phyloP scores from a whole-genome alignment of 2,888 invertebrate genomes.

The Drosophila subquinaria region DNA sequence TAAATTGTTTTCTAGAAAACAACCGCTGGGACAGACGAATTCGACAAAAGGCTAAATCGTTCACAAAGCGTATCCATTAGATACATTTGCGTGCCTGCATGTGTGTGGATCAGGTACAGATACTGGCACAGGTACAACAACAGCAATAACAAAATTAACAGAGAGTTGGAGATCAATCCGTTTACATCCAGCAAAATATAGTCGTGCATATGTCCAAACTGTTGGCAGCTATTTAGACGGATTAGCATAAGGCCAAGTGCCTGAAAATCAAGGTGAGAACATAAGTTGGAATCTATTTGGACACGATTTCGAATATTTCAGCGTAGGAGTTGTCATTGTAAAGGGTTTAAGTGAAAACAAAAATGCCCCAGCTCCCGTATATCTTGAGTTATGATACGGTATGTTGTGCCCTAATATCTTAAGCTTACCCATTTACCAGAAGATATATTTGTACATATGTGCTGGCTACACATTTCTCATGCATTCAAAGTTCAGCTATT shows the following conservation, averaged over 20 bases:
- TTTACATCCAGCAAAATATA: conserved; percentile 62
- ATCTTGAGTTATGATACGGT: conserved; percentile 38
- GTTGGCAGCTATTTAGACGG: conserved; percentile 81
- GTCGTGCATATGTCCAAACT: conserved; percentile 73
- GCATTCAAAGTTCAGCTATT: not conserved
- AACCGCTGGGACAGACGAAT: conserved; percentile 57
- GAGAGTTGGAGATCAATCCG: conserved; percentile 50
- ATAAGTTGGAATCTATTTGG: conserved; percentile 27
- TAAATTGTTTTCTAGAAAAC: conserved; percentile 84
- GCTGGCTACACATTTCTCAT: not conserved
- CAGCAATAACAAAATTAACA: conserved; percentile 27
- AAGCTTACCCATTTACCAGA: conserved; percentile 8
- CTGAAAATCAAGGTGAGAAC: conserved; percentile 74
- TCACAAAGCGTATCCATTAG: conserved; percentile 59
- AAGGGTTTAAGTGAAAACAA: conserved; percentile 32
- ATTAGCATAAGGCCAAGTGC: conserved; percentile 71
- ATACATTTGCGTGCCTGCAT: conserved; percentile 50
- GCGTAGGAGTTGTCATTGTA: conserved; percentile 49
- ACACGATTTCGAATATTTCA: not conserved
- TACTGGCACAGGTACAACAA: conserved; percentile 29
- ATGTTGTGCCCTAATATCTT: conserved; percentile 18
- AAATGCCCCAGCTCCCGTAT: conserved; percentile 2
- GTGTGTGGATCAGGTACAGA: conserved; percentile 49
- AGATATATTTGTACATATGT: not conserved
- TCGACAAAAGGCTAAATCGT: conserved; percentile 60